Evolutionary conservation across 2,888 invertebrate species (phyloP).

Genomic region (Catocala sponsa): DNA sequence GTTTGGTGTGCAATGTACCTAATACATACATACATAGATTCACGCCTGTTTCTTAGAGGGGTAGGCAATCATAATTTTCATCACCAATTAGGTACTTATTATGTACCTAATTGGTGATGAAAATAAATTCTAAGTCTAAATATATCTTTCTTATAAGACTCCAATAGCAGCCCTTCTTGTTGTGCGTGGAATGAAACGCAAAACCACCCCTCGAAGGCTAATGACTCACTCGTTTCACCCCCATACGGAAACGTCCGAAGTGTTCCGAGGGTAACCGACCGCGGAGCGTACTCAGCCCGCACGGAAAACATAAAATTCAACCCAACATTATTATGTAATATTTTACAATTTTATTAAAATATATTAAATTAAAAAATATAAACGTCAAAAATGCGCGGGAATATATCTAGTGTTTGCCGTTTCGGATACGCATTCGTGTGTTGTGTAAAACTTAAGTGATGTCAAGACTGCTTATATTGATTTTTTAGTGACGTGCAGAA

Average conservation of each 20-base stretch:
- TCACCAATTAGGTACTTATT: too few relatives aligned
- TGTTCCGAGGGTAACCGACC: constrained; percentile 64
- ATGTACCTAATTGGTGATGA: too few relatives aligned
- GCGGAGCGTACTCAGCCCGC: constrained; percentile 63
- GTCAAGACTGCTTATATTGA: constrained; percentile 69
- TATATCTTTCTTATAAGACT: too few relatives aligned
- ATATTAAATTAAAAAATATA: constrained; percentile 33
- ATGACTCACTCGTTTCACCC: constrained; percentile 80
- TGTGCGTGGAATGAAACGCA: constrained; percentile 73
- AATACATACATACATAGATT: too few relatives aligned
- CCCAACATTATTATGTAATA: constrained; percentile 79
- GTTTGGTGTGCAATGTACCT: too few relatives aligned
- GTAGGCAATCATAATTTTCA: too few relatives aligned
- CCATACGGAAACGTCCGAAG: constrained; percentile 63
- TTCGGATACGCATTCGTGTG: constrained; percentile 36
- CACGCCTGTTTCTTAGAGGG: too few relatives aligned
- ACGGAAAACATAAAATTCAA: constrained; percentile 75
- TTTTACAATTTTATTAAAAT: constrained; percentile 60
- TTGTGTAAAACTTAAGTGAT: constrained; percentile 43
- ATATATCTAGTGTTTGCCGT: constrained; percentile 32
- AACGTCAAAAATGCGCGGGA: constrained; percentile 47
- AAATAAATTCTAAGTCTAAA: too few relatives aligned
- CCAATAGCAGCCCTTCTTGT: background rate
- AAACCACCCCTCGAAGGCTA: constrained; percentile 75
- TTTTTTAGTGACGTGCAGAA: constrained; percentile 79